Conservation (phyloP, 2,888 invertebrate genomes). For the Sericinus montela region DNA sequence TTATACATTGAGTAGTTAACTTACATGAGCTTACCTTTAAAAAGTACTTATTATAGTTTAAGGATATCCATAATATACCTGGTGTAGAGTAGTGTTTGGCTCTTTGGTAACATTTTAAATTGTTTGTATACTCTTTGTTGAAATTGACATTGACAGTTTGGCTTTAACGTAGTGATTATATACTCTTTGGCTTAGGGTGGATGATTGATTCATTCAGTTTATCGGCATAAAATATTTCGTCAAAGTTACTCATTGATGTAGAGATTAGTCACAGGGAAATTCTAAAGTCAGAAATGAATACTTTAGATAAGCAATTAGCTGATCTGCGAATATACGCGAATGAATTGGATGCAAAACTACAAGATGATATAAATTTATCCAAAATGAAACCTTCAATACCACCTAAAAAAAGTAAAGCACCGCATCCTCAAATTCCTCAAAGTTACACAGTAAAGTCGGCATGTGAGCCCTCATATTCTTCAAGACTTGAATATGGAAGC, state of each 20-base stretch:
- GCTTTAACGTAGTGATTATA: too few species aligned
- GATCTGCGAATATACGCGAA: constrained; percentile 72
- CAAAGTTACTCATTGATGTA: background rate
- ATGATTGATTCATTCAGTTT: too few species aligned
- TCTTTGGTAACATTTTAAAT: too few species aligned
- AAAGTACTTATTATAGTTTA: too few species aligned
- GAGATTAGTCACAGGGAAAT: constrained; percentile 8
- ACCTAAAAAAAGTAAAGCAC: constrained; percentile 69
- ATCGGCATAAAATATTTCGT: too few species aligned
- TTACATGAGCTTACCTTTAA: too few species aligned
- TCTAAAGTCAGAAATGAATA: constrained; percentile 50
- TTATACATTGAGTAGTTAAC: too few species aligned
- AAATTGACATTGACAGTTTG: too few species aligned
- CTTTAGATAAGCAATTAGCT: constrained; percentile 67
- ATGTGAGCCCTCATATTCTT: constrained; percentile 88
- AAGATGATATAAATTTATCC: constrained; percentile 71
- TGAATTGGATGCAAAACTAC: constrained; percentile 69
- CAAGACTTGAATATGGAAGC: constrained; percentile 80
- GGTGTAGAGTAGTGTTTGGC: too few species aligned
- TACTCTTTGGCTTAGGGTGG: too few species aligned
- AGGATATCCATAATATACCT: too few species aligned
- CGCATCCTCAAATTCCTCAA: constrained; percentile 84
- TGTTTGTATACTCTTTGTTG: too few species aligned
- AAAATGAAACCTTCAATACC: constrained; percentile 70
- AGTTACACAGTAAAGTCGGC: constrained; percentile 86